Evolutionary conservation across 2,797 vertebrate genomes (phyloP).

Genomic region (Serranus cabrilla): DNA sequence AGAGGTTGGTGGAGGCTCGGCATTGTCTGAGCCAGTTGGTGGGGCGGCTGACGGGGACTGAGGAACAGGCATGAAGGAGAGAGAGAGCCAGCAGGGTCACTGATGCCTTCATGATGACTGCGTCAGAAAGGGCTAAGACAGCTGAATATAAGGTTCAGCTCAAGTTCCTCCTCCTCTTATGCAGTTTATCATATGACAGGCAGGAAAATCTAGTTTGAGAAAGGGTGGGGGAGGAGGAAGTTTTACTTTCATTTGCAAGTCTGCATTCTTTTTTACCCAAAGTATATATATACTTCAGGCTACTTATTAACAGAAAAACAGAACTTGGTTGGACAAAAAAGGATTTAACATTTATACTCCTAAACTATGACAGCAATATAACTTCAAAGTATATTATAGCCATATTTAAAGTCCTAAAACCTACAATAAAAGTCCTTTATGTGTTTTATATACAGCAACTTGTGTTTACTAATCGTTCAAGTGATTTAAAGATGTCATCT

Average conservation of each 20-base stretch:
- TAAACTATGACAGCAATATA: not conserved
- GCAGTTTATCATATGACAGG: slow-evolving; percentile 40
- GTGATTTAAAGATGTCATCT: not conserved
- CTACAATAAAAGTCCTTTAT: not conserved
- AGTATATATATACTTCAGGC: not conserved
- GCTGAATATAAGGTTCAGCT: not conserved
- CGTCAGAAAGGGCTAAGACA: not conserved
- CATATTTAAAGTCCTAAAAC: not conserved
- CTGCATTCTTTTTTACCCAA: not conserved
- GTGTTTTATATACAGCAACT: not conserved
- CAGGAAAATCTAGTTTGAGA: not conserved
- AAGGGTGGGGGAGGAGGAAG: not conserved
- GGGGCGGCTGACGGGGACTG: slow-evolving; percentile 63
- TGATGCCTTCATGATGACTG: slow-evolving; percentile 62
- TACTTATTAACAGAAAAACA: not conserved
- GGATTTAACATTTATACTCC: not conserved
- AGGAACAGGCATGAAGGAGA: slow-evolving; percentile 53
- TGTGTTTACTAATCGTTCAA: not conserved
- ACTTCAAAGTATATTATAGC: not conserved
- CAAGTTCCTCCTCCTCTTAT: slow-evolving; percentile 32
- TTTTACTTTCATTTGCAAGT: slow-evolving; percentile 22
- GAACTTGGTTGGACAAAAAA: not conserved
- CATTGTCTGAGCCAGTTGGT: slow-evolving; percentile 85
- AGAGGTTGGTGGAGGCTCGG: slow-evolving; percentile 71
- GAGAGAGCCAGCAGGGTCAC: slow-evolving; percentile 58